Conservation (phyloP, 2,113 vertebrate species). For the Sinocyclocheilus maitianheensis region DNA sequence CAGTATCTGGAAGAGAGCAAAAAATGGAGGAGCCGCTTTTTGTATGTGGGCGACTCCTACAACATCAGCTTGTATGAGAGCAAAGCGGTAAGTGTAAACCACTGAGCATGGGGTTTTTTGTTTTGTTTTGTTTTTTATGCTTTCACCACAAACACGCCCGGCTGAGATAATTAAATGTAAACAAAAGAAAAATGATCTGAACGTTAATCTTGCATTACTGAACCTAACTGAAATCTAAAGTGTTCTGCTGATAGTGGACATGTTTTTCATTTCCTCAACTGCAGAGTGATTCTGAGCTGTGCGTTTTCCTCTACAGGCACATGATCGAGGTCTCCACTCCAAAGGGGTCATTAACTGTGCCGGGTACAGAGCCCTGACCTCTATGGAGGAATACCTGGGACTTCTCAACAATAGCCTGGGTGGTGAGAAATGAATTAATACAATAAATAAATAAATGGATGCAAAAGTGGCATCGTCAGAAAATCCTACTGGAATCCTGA, state of each 20-base stretch:
- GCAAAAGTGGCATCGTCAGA: no score
- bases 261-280: neutral
- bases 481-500: no score
- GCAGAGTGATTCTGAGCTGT: neutral
- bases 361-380: constrained; percentile 89
- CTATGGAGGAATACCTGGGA: constrained; percentile 87
- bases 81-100: constrained; percentile 79
- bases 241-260: neutral
- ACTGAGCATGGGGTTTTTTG: no score
- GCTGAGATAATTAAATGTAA: constrained; percentile 23
- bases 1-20: constrained; percentile 92
- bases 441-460: no score
- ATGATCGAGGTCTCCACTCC: constrained; percentile 81
- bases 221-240: neutral
- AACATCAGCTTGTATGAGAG: constrained; percentile 84
- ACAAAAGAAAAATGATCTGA: constrained; percentile 1
- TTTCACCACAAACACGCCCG: neutral
- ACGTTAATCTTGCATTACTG: constrained; percentile 1
- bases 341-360: constrained; percentile 86
- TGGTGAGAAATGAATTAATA: constrained; percentile 71
- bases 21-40: constrained; percentile 92
- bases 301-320: constrained; percentile 73
- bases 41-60: constrained; percentile 86
- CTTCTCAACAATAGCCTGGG: constrained; percentile 85
- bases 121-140: no score